Evolutionary conservation across 2,797 vertebrate species (phyloP).

Genomic region (Pangasius mekongensis): DNA sequence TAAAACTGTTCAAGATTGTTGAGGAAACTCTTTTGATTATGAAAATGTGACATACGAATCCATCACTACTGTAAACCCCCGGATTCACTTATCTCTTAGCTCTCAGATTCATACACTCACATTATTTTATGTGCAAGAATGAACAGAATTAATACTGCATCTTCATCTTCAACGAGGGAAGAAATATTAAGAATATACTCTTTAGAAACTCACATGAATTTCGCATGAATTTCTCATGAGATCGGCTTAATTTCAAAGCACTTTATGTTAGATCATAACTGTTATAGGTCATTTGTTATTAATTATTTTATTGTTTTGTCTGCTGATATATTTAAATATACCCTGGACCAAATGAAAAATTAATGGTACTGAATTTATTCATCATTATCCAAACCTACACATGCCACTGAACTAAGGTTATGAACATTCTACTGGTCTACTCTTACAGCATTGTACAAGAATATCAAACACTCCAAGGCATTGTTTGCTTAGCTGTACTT

Average conservation of each 20-base stretch:
- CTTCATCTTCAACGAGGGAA: too few species aligned
- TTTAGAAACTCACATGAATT: background rate
- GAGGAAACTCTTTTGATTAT: too few species aligned
- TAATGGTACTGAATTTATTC: background rate
- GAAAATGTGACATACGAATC: too few species aligned
- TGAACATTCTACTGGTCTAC: too few species aligned
- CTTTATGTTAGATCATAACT: background rate
- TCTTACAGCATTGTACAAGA: background rate
- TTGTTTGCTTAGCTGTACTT: constrained; percentile 6
- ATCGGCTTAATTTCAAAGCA: background rate
- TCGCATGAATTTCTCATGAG: background rate
- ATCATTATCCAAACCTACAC: background rate
- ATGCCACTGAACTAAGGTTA: background rate
- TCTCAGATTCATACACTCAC: background rate
- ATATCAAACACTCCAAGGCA: background rate
- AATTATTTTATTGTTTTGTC: background rate
- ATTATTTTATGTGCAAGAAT: too few species aligned
- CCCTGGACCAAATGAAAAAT: background rate
- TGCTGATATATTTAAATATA: background rate
- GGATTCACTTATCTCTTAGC: background rate
- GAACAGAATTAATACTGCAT: too few species aligned
- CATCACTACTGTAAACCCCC: background rate
- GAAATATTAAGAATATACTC: background rate
- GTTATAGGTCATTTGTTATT: background rate
- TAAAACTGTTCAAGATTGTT: too few species aligned